Evolutionary conservation across 2,113 vertebrate species (phyloP), one percentile per base, ranked within the genome.

Genomic region (Lepidothrix coronata): DNA sequence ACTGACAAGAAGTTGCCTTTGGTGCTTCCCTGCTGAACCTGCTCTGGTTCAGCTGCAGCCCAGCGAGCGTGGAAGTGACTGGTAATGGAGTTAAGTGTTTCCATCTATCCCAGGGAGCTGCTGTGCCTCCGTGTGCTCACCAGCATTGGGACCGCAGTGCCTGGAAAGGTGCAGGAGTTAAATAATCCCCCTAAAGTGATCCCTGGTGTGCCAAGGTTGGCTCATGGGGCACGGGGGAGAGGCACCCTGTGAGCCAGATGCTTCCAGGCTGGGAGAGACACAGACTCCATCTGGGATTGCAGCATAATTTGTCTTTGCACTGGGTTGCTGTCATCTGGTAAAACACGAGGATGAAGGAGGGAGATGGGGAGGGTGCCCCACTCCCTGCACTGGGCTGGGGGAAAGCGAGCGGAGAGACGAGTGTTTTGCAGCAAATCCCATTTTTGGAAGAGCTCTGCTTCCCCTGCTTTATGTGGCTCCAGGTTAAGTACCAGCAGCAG

Each of bases 41-140:
- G 74, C 93, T 79, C 22, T 72, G 81, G 89, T 76, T 95, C 93
- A 72, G 62, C 72, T 20, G 41, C 62, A 41, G 88, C 72, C 6
- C 94, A 67, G 68, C 5, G 4, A 77, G 80, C 8, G 2, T 58
- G 91, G 86, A 89, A 85, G 89, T 25, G 86, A 39, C 68, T 49
- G 84, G 33, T 51, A 37, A 82, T 43, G 31, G 93, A 92, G 66
- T 46, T 79, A 73, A 91, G 88, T 30, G 72, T 48, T 94, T 31
- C 84, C 87, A 89, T 33, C 57, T 1, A 23, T 48, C 52, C 7
- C 3, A 57, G 84, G 65, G 77, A 84, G 44, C 33, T 92, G 48
- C 83, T 2, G 18, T 6, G 78, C 55, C 39, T 41, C 39, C 8
- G 2, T 2, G 20, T 4, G 23, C 51, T 41, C 67, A 22, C 28